Evolutionary conservation across 1,140 invertebrate species (phyloP).

Genomic region (Tachypleus tridentatus): DNA sequence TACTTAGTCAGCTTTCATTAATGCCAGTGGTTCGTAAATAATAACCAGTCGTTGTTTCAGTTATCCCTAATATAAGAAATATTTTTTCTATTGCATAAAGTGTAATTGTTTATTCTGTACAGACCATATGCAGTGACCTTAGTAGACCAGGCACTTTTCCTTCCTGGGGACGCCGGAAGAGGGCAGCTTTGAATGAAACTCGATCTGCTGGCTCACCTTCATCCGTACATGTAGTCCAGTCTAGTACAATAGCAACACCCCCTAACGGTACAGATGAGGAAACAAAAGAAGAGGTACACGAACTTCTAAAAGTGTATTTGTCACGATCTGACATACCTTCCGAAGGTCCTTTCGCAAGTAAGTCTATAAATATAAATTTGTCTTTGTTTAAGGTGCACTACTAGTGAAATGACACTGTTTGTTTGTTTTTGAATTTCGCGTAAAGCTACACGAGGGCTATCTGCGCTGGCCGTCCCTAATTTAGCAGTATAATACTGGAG

Average conservation of each 20-base stretch:
- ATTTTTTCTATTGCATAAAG: no score
- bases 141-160: constrained; percentile 24
- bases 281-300: constrained; percentile 25
- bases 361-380: not conserved
- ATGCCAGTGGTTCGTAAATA: no score
- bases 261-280: constrained; percentile 16
- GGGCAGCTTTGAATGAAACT: constrained; percentile 14
- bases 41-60: no score
- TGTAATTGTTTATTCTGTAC: no score
- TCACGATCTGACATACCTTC: constrained; percentile 26
- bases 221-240: not conserved
- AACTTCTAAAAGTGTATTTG: constrained; percentile 26
- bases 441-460: no score
- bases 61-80: no score
- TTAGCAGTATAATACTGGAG: no score
- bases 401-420: no score
- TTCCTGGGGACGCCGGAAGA: constrained; percentile 25
- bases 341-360: constrained; percentile 14
- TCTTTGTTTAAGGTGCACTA: not conserved
- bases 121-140: constrained; percentile 24
- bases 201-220: constrained; percentile 4
- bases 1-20: no score
- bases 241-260: not conserved
- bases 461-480: no score
- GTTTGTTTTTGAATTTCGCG: no score